A percentile compares a stretch with the other conserved stretches of the same genome.
Evolutionary conservation across 2,113 vertebrate genomes (phyloP).

Genomic region (Felis chaus): DNA sequence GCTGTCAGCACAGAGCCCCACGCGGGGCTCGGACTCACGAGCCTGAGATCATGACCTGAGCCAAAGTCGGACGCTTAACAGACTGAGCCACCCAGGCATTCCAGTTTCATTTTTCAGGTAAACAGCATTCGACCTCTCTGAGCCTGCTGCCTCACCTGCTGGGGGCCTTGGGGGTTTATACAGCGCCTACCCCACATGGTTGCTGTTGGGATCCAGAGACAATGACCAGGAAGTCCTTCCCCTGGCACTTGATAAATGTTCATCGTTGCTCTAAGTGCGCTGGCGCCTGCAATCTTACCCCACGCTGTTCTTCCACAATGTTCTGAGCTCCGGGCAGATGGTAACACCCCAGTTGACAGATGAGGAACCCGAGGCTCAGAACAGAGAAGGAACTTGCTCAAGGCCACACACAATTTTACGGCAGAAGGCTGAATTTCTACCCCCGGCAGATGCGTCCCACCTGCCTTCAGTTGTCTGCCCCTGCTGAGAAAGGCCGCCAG

Average conservation of each 20-base stretch:
- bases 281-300: too few species aligned
- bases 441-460: rapidly evolving
- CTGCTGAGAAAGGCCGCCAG: neutral
- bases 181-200: neutral
- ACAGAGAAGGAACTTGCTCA: neutral
- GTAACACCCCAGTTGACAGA: neutral
- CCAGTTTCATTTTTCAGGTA: neutral
- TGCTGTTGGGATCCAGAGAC: neutral
- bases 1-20: too few species aligned
- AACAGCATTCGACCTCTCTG: neutral
- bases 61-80: too few species aligned
- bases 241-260: neutral
- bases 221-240: neutral
- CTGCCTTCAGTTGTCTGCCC: too few species aligned
- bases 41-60: too few species aligned
- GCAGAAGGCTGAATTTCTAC: neutral
- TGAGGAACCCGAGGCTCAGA: neutral
- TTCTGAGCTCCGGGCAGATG: neutral
- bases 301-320: neutral
- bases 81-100: too few species aligned
- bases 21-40: too few species aligned
- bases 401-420: neutral
- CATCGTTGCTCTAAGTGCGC: neutral
- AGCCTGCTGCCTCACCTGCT: neutral
- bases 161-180: too few species aligned